Conservation (phyloP, 1,140 invertebrate genomes). For the Chironomus tepperi region DNA sequence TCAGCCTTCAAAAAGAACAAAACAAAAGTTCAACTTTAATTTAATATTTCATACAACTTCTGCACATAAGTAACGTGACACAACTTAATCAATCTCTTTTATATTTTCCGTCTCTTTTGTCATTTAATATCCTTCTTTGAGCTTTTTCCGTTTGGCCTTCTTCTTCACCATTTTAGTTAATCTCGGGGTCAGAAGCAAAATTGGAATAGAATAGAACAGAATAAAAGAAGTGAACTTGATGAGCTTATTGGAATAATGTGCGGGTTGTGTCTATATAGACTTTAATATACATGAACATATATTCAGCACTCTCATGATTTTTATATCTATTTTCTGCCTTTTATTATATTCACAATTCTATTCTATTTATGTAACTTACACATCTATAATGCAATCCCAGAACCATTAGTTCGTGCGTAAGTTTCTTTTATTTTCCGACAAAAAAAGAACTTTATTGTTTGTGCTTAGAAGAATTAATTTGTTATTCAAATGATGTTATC, state of each 20-base stretch:
- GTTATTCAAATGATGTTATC: background rate
- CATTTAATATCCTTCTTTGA: background rate
- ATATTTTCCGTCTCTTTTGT: background rate
- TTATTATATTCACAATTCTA: background rate
- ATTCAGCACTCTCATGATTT: background rate
- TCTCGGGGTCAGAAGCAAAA: background rate
- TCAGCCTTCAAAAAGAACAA: no score
- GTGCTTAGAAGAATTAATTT: background rate
- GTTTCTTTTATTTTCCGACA: background rate
- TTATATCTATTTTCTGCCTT: background rate
- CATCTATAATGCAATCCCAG: background rate
- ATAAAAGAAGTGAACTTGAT: background rate
- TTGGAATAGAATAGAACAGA: background rate
- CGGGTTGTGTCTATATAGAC: background rate
- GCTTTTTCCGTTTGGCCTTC: background rate
- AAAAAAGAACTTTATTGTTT: background rate
- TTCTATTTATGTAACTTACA: background rate
- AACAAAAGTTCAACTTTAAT: background rate
- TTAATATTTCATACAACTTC: background rate
- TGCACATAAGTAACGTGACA: background rate
- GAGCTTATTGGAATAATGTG: background rate
- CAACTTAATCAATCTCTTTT: background rate
- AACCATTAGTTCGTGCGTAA: background rate
- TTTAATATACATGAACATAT: background rate
- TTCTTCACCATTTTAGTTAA: background rate